These are phyloP conservation scores for Quadriops clusia DNA, from an alignment of 2,888 invertebrate species.

Conservation along the genomic window DNA sequence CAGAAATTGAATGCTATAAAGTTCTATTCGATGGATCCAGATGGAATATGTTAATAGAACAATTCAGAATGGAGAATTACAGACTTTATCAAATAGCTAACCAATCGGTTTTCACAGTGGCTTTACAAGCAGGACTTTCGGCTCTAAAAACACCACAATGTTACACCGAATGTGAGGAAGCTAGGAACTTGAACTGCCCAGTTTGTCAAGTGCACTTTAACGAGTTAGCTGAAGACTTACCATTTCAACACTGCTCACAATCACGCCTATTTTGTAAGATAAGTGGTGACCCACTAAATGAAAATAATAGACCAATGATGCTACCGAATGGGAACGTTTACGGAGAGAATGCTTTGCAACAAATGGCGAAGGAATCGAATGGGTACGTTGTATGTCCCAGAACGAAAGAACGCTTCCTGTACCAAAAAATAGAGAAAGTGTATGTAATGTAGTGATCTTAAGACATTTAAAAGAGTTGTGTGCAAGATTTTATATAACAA, in stretches of 20 bases:
- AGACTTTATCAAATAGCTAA: conserved; percentile 86
- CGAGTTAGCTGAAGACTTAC: conserved; percentile 72
- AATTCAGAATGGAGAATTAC: conserved; percentile 91
- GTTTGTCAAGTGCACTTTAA: conserved; percentile 84
- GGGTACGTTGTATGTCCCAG: conserved; percentile 88
- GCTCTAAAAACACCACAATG: conserved; percentile 92
- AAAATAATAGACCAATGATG: conserved; percentile 97
- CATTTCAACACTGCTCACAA: conserved; percentile 93
- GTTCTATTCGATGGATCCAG: conserved; percentile 51
- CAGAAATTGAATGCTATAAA: conserved; percentile 60
- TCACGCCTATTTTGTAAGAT: conserved; percentile 88
- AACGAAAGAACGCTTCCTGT: conserved; percentile 82
- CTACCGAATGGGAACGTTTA: conserved; percentile 97
- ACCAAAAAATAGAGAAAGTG: conserved; percentile 90
- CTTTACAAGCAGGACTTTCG: conserved; percentile 86
- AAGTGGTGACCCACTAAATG: conserved; percentile 84
- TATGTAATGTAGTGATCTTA: conserved; percentile 97
- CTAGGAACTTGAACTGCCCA: conserved; percentile 77
- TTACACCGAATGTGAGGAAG: conserved; percentile 49
- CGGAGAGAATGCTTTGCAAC: conserved; percentile 81
- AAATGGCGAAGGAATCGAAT: conserved; percentile 83
- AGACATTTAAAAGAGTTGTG: too few species aligned
- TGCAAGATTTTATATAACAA: too few species aligned
- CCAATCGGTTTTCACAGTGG: conserved; percentile 83
- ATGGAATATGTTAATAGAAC: conserved; percentile 76